These are phyloP conservation scores for Chaunax sp. DNA, from an alignment of 2,797 vertebrate genomes.

Conservation along the genomic window DNA sequence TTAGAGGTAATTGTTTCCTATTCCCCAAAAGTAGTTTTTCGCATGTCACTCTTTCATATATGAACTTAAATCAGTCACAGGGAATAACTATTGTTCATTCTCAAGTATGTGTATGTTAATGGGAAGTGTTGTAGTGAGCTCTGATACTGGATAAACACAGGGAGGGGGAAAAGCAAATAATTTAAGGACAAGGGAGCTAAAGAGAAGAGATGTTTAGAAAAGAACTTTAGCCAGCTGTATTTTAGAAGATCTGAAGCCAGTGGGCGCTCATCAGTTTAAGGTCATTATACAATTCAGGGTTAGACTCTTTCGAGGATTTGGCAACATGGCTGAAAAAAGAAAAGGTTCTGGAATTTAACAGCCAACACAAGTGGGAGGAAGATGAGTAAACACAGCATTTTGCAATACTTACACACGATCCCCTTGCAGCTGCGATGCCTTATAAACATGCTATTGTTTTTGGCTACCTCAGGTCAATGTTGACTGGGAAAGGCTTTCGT, in stretches of 20 bases:
- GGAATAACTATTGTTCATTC: slow-evolving; percentile 22
- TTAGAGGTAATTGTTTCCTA: slow-evolving; percentile 50
- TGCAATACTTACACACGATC: slow-evolving; percentile 68
- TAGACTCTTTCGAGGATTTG: slow-evolving; percentile 36
- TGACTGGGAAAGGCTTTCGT: slow-evolving; percentile 52
- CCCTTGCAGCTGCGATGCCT: slow-evolving; percentile 57
- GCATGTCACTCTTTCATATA: slow-evolving; percentile 15
- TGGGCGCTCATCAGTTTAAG: slow-evolving; percentile 47
- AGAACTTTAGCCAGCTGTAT: slow-evolving; percentile 15
- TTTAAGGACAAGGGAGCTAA: slow-evolving; percentile 11
- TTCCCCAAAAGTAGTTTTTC: slow-evolving; percentile 25
- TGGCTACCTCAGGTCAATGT: slow-evolving; percentile 43
- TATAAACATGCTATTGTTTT: slow-evolving; percentile 66
- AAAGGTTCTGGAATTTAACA: slow-evolving; percentile 71
- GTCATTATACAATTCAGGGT: slow-evolving; percentile 52
- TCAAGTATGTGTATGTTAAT: slow-evolving; percentile 18
- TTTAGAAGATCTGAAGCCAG: slow-evolving; percentile 34
- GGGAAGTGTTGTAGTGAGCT: slow-evolving; percentile 19
- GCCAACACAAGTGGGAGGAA: slow-evolving; percentile 62
- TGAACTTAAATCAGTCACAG: slow-evolving; percentile 17
- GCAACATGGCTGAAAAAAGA: slow-evolving; percentile 23
- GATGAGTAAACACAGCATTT: slow-evolving; percentile 73
- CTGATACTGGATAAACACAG: slow-evolving; percentile 40
- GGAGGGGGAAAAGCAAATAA: slow-evolving; percentile 29
- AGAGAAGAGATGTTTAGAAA: slow-evolving; percentile 16